Base-by-base conservation (phyloP, 2,797 vertebrate species). In the Alectoris magna region DNA sequence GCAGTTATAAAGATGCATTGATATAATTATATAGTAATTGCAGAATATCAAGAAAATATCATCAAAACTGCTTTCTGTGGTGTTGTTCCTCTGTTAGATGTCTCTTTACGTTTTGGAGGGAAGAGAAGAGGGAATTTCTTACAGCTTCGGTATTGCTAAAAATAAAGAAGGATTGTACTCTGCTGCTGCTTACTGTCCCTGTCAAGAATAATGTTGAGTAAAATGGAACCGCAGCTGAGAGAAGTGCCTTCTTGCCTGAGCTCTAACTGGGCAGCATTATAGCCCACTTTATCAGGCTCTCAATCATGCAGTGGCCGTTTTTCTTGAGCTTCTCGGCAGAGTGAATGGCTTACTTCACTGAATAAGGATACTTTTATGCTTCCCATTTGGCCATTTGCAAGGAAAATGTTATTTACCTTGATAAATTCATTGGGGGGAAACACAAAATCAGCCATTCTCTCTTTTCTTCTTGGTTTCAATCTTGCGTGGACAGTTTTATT, bases 11-110 rank as follows among this genome's bases (percentile, higher is more conserved):
- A 87, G 76, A 86, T 63, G 43, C 68, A 51, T 82, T 76, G 70
- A 77, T 94, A 43, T 66, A 71, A 77, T 91, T 80, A 80, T n/a
- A 34, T 66, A 70, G 62, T 70, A 94, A 88, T 89, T 81, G 79
- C 76, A 62, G 72, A 84, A 90, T 64, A 82, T 68, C 83, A 34
- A 55, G 69, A 68, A 78, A 18, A 63, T 84, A 86, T 85, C 36
- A n/a, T 93, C 78, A 94, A 85, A 62, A 68, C 73, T 84, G 56
- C 29, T 81, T 81, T 93, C 90, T 81, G 44, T 77, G 55, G 77
- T 94, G 22, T 7, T 72, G 27, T 63, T 93, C 23, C 87, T 15
- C 51, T 75, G 34, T 69, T 79, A 72, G 64, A 36, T 82, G 38
- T 44, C 23, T 38, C 39, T 29, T 27, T 56, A 3, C 66, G n/a